A percentile compares a stretch with the other conserved stretches of the same genome.
Evolutionary conservation across 2,888 invertebrate species (phyloP).

Genomic region (Eupeodes latifasciatus): DNA sequence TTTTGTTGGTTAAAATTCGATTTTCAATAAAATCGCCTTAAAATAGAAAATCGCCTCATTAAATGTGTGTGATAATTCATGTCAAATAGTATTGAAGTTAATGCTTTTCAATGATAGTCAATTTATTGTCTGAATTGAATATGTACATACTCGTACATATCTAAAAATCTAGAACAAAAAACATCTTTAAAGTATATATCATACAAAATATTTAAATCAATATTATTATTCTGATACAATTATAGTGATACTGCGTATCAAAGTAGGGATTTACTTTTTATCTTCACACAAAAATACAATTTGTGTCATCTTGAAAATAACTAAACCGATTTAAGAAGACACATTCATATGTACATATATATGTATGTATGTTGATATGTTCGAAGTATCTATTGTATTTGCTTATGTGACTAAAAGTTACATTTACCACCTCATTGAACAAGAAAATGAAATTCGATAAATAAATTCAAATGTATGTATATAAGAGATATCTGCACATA

Average conservation of each 20-base stretch:
- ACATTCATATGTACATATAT: neutral
- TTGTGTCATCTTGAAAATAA: neutral
- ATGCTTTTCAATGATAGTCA: too few relatives aligned
- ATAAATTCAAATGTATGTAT: slow-evolving; percentile 12
- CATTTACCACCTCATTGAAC: slow-evolving; percentile 43
- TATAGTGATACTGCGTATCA: neutral
- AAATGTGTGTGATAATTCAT: too few relatives aligned
- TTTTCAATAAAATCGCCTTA: too few relatives aligned
- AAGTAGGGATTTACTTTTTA: neutral
- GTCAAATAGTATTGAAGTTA: too few relatives aligned
- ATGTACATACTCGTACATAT: too few relatives aligned
- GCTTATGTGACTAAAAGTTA: slow-evolving; percentile 31
- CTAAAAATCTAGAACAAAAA: too few relatives aligned
- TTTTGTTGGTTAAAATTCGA: too few relatives aligned
- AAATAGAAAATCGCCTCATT: too few relatives aligned
- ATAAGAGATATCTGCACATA: too few relatives aligned
- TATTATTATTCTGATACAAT: neutral
- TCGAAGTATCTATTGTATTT: neutral
- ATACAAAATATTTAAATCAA: neutral
- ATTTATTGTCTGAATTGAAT: too few relatives aligned
- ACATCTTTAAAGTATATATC: too few relatives aligned
- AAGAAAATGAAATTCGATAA: slow-evolving; percentile 33
- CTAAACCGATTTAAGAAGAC: slow-evolving; percentile 17
- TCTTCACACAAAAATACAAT: neutral
- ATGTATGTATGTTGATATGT: too few relatives aligned